phyloP scores from a whole-genome alignment of 2,113 vertebrate species.

The human region DNA sequence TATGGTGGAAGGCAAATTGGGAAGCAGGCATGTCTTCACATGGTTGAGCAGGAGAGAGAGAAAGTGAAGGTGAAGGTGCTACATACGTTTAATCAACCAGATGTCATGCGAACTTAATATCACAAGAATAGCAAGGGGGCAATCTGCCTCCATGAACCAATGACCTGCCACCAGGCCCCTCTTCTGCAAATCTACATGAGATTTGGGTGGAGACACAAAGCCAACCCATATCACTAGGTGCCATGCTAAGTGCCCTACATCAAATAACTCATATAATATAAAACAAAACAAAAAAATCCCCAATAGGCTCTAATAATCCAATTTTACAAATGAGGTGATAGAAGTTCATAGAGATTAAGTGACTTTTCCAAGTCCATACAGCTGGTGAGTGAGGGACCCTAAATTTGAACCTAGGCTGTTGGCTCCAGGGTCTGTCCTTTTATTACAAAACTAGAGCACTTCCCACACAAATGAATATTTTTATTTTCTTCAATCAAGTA shows the following conservation, averaged over 20 bases:
- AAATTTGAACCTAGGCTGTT: neutral
- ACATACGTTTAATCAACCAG: too few relatives aligned
- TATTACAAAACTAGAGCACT: neutral
- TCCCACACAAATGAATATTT: neutral
- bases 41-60: too few relatives aligned
- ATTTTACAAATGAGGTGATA: neutral
- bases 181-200: too few relatives aligned
- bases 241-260: neutral
- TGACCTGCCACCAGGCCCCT: too few relatives aligned
- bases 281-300: neutral
- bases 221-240: neutral
- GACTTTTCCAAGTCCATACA: neutral
- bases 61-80: too few relatives aligned
- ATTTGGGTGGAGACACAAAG: too few relatives aligned
- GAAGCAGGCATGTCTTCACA: too few relatives aligned
- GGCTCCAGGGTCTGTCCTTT: neutral
- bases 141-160: too few relatives aligned
- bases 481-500: neutral
- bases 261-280: neutral
- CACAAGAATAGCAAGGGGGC: too few relatives aligned
- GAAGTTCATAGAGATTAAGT: neutral
- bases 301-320: neutral
- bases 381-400: neutral
- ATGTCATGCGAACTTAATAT: too few relatives aligned
- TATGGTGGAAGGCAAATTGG: too few relatives aligned